phyloP scores from a whole-genome alignment of 2,797 vertebrate genomes.

The Pachyuromys duprasi region DNA sequence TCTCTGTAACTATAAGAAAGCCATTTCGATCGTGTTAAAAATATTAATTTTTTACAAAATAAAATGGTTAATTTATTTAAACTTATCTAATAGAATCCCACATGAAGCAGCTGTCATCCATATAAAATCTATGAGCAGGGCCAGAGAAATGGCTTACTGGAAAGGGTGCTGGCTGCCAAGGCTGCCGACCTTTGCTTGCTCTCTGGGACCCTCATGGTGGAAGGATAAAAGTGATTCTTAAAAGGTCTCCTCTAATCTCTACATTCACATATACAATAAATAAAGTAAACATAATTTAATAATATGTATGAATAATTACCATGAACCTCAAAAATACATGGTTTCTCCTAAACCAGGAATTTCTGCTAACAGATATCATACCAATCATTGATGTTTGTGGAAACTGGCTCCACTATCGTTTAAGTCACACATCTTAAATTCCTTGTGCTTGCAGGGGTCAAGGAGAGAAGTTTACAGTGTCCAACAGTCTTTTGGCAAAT shows the following conservation, averaged over 20 bases:
- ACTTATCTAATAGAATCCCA: background rate
- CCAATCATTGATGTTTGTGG: background rate
- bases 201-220: too few relatives aligned
- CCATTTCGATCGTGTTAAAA: background rate
- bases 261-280: background rate
- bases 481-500: conserved; percentile 7
- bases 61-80: background rate
- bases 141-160: background rate
- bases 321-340: background rate
- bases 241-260: background rate
- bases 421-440: background rate
- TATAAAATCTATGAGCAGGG: background rate
- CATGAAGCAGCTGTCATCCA: background rate
- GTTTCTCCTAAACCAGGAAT: background rate
- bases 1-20: background rate
- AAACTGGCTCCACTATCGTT: background rate
- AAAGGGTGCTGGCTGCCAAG: background rate
- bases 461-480: background rate
- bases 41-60: background rate
- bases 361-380: background rate
- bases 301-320: background rate
- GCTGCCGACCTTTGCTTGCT: too few relatives aligned
- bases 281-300: background rate
- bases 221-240: background rate
- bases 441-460: background rate